A percentile compares a stretch with the other conserved stretches of the same genome.
phyloP scores from a whole-genome alignment of 2,888 invertebrate genomes.

The Hydrotaea cyrtoneurina region DNA sequence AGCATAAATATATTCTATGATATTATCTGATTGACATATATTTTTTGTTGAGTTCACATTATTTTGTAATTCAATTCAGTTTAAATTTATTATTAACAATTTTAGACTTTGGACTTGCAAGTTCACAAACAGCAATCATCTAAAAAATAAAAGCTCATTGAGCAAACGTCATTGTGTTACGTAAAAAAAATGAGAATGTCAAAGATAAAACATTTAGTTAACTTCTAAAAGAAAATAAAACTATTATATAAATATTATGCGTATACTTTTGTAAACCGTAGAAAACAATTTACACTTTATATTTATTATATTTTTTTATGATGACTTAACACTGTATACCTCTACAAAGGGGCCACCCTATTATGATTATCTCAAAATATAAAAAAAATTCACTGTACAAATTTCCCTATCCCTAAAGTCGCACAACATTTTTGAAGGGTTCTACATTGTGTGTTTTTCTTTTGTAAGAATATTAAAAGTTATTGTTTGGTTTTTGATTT shows the following conservation, averaged over 20 bases:
- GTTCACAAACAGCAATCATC: too few species aligned
- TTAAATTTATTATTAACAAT: too few species aligned
- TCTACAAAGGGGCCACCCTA: neutral
- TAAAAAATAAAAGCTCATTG: too few species aligned
- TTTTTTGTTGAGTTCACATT: too few species aligned
- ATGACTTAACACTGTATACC: neutral
- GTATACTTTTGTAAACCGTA: neutral
- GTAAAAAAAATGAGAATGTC: neutral
- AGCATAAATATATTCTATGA: too few species aligned
- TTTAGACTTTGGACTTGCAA: too few species aligned
- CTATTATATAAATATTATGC: neutral
- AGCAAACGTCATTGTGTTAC: too few species aligned
- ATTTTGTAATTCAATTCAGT: too few species aligned
- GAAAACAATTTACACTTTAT: neutral
- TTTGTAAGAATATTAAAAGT: neutral
- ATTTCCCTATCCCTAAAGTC: neutral
- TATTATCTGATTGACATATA: too few species aligned
- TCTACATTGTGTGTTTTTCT: too few species aligned
- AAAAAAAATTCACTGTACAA: neutral
- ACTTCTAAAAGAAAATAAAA: neutral
- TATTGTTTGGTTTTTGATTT: slow-evolving; percentile 28
- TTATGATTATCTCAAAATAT: neutral
- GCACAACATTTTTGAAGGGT: neutral
- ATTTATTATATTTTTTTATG: slow-evolving; percentile 7
- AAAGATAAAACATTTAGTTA: neutral